Conservation (phyloP, 2,888 invertebrate species). For the Clepsis dumicolana region DNA sequence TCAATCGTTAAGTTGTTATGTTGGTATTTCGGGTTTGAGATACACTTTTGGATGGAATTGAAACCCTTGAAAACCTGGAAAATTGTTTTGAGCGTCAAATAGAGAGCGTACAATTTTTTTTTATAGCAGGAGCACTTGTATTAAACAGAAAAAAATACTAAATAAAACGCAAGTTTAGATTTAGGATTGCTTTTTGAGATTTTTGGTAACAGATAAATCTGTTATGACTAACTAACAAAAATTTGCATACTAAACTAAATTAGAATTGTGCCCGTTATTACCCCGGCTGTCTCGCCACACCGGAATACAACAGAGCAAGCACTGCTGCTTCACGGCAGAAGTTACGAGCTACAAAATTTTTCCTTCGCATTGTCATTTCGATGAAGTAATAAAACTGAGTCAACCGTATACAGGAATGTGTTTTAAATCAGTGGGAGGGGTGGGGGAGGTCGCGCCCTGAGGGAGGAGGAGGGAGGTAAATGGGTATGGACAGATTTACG, state of each 20-base stretch:
- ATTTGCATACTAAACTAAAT: too few species aligned
- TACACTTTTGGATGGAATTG: background rate
- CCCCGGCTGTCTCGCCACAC: too few species aligned
- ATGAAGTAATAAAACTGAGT: slow-evolving; percentile 23
- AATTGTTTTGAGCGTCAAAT: background rate
- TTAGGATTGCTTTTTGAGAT: too few species aligned
- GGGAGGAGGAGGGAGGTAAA: background rate
- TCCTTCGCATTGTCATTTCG: background rate
- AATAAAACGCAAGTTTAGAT: too few species aligned
- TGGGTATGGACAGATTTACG: slow-evolving; percentile 7
- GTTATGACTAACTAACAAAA: too few species aligned
- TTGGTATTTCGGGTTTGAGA: slow-evolving; percentile 25
- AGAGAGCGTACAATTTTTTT: too few species aligned
- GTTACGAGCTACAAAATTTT: too few species aligned
- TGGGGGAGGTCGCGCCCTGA: background rate
- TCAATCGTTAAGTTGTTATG: slow-evolving; percentile 15
- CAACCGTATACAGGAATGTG: slow-evolving; percentile 20
- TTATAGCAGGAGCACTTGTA: too few species aligned
- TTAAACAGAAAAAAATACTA: too few species aligned
- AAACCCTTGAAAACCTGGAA: background rate
- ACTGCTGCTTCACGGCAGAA: background rate
- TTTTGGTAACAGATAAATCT: too few species aligned
- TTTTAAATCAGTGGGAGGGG: slow-evolving; percentile 30
- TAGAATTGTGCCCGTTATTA: too few species aligned
- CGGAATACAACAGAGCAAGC: background rate